Base-by-base conservation (phyloP, 2,888 invertebrate species). In the Toxonevra muliebris region DNA sequence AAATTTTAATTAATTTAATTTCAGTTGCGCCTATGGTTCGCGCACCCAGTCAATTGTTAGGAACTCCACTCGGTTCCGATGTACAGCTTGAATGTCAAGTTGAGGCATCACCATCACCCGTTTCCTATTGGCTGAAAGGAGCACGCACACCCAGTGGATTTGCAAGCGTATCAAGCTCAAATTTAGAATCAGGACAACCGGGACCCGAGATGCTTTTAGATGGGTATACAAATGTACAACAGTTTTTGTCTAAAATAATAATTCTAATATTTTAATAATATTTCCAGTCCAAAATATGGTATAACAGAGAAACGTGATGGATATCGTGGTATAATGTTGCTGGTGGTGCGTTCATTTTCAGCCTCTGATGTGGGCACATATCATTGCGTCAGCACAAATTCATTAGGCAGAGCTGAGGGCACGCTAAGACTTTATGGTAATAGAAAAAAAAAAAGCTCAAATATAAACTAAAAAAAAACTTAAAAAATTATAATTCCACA, bases 21-120 rank as follows among this genome's bases (percentile, higher is more conserved):
- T n/a, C 48, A 96, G 96, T 96, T 87, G 92, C 93, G 63, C 96
- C 96, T 42, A 91, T 92, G 80, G 93, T 96, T 73, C 93, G 92
- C 87, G 94, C 94, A 76, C 93, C 94, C 76, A 95, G 94, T 85
- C 95, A 96, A 86, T 87, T 96, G 77, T 87, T 96, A 60, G 95
- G 96, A 17, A 93, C 95, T 1, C 95, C 95, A 1, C 86, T 94
- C 54, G 93, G 93, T 63, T 94, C 93, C 0, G 93, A 95, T 83
- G 94, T 96, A 43, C 91, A 92, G 76, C 86, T 96, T 55, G 92
- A 94, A 82, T 96, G 96, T 82, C 91, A 92, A 84, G 94, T 95
- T 63, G 95, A 96, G 81, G 95, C 95, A 1, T 94, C 92, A 79
- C 95, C 95, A 17, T 82, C 84, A 10, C 86, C 86, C 10, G 86